phyloP scores from a whole-genome alignment of 2,888 invertebrate species.

The Syritta pipiens region DNA sequence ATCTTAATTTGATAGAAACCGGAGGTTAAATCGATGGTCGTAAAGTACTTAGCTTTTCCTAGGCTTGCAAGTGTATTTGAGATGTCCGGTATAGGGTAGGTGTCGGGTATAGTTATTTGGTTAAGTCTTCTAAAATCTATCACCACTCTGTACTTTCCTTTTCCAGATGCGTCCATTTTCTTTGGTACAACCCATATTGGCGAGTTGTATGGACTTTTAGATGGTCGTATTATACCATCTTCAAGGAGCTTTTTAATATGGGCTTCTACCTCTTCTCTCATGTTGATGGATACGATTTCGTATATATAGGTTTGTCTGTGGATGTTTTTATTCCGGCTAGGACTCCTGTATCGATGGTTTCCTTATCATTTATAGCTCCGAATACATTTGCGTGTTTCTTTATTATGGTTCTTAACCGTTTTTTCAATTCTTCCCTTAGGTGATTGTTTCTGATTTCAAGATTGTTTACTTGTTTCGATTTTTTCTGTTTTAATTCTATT shows the following conservation, averaged over 20 bases:
- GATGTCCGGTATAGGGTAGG: slow-evolving; percentile 26
- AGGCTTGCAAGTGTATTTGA: slow-evolving; percentile 29
- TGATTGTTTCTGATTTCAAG: not conserved
- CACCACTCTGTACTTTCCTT: too few species aligned
- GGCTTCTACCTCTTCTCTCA: slow-evolving; percentile 37
- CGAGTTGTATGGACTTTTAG: slow-evolving; percentile 36
- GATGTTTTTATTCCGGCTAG: slow-evolving; percentile 53
- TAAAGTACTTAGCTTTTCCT: slow-evolving; percentile 31
- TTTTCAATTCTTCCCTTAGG: too few species aligned
- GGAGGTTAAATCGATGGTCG: slow-evolving; percentile 45
- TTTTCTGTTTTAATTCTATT: slow-evolving; percentile 37
- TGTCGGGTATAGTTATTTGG: slow-evolving; percentile 27
- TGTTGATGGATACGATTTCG: slow-evolving; percentile 48
- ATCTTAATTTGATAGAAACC: slow-evolving; percentile 43
- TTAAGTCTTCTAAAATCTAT: slow-evolving; percentile 17
- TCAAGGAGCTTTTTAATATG: slow-evolving; percentile 32
- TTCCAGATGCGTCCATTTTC: too few species aligned
- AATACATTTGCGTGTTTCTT: slow-evolving; percentile 18
- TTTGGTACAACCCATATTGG: slow-evolving; percentile 12
- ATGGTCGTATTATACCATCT: slow-evolving; percentile 29
- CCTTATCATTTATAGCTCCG: slow-evolving; percentile 1
- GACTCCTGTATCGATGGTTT: slow-evolving; percentile 32
- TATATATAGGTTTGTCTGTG: slow-evolving; percentile 51
- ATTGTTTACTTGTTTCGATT: slow-evolving; percentile 21
- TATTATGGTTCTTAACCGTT: slow-evolving; percentile 17